These are phyloP conservation scores for Sialis fuliginosa DNA, from an alignment of 2,888 invertebrate species.

Conservation along the genomic window DNA sequence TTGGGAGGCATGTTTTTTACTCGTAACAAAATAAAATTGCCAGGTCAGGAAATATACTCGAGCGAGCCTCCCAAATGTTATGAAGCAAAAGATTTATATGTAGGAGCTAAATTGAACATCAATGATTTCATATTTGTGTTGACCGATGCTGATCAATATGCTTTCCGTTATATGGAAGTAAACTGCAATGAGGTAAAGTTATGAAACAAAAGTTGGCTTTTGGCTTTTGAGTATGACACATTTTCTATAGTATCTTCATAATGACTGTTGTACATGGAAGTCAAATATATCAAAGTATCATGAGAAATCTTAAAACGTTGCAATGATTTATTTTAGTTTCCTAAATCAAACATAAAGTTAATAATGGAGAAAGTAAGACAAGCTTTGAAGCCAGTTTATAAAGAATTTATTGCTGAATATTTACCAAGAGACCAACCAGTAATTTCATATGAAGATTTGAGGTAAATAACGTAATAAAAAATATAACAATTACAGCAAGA, in stretches of 20 bases:
- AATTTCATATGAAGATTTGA: slow-evolving; percentile 24
- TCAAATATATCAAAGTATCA: slow-evolving; percentile 30
- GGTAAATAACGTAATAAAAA: slow-evolving; percentile 16
- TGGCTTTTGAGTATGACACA: not conserved
- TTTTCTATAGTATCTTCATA: not conserved
- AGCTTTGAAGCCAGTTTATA: slow-evolving; percentile 48
- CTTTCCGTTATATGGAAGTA: slow-evolving; percentile 71
- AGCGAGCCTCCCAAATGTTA: slow-evolving; percentile 58
- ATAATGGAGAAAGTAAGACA: slow-evolving; percentile 60
- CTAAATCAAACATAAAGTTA: slow-evolving; percentile 48
- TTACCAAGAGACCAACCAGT: slow-evolving; percentile 25
- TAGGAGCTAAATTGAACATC: slow-evolving; percentile 63
- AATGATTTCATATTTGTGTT: slow-evolving; percentile 65
- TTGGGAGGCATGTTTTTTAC: slow-evolving; percentile 45
- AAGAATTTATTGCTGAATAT: slow-evolving; percentile 57
- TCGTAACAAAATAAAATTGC: slow-evolving; percentile 51
- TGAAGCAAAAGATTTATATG: slow-evolving; percentile 63
- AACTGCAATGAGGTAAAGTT: slow-evolving; percentile 45
- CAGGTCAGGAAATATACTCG: slow-evolving; percentile 51
- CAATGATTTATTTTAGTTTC: slow-evolving; percentile 35
- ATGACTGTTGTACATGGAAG: slow-evolving; percentile 65
- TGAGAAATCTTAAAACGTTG: slow-evolving; percentile 33
- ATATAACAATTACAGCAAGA: too few species aligned
- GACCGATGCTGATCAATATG: slow-evolving; percentile 70
- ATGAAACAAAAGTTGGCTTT: too few species aligned